phyloP scores from a whole-genome alignment of 2,888 invertebrate species.

The Aporophyla lueneburgensis region DNA sequence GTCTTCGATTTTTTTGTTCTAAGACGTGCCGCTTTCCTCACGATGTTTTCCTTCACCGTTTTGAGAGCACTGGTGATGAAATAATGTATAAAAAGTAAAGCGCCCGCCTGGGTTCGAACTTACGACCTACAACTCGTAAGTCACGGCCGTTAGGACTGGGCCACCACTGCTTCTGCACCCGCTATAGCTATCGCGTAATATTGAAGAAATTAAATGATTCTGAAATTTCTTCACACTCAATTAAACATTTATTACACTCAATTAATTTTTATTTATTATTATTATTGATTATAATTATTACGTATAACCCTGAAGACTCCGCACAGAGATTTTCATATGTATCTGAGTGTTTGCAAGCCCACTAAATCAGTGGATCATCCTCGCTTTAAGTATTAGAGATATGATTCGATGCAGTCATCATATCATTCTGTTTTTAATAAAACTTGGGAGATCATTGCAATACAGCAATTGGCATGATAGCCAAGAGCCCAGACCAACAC shows the following conservation, averaged over 20 bases:
- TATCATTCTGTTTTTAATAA: constrained; percentile 42
- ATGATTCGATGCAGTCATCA: constrained; percentile 21
- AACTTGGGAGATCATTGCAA: neutral
- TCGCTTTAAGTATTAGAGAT: constrained; percentile 50
- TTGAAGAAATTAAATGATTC: neutral
- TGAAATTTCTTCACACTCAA: constrained; percentile 17
- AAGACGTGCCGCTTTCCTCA: too few species aligned
- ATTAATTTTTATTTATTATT: too few species aligned
- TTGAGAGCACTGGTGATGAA: too few species aligned
- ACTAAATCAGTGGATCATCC: constrained; percentile 59
- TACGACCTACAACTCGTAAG: too few species aligned
- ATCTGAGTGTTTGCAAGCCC: constrained; percentile 78
- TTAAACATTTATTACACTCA: constrained; percentile 23
- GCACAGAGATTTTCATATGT: constrained; percentile 89
- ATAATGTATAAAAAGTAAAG: too few species aligned
- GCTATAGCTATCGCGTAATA: neutral
- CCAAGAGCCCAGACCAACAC: too few species aligned
- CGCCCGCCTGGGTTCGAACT: too few species aligned
- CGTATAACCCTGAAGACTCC: constrained; percentile 88
- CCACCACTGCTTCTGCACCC: too few species aligned
- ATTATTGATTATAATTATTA: constrained; percentile 82
- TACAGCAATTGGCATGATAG: too few species aligned
- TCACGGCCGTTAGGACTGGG: too few species aligned
- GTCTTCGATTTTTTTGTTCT: too few species aligned
- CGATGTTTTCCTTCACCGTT: too few species aligned